These are phyloP conservation scores for Thrips palmi DNA, from an alignment of 1,140 invertebrate genomes.

Conservation along the genomic window DNA sequence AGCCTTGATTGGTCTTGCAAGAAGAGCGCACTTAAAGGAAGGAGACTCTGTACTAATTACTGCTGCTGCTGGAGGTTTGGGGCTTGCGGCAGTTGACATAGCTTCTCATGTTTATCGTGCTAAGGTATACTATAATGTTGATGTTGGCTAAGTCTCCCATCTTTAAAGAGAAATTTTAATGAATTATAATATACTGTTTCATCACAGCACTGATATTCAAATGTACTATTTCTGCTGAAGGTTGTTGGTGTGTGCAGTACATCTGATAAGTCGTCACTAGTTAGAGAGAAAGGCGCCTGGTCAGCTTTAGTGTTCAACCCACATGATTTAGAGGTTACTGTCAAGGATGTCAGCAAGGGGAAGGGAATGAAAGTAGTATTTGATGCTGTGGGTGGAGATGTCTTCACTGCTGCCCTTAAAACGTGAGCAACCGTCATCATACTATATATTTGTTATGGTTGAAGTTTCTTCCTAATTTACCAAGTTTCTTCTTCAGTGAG, in stretches of 20 bases:
- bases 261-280: conserved; percentile 30
- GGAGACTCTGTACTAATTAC: conserved; percentile 34
- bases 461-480: neutral
- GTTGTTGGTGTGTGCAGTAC: conserved; percentile 38
- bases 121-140: conserved; percentile 26
- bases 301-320: conserved; percentile 31
- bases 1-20: conserved; percentile 32
- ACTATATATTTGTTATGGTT: conserved; percentile 9
- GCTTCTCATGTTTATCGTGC: conserved; percentile 38
- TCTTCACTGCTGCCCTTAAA: conserved; percentile 30
- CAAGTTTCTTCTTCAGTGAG: neutral
- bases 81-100: conserved; percentile 39
- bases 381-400: conserved; percentile 34
- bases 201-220: conserved; percentile 8
- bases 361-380: conserved; percentile 36
- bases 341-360: conserved; percentile 31
- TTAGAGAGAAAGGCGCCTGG: conserved; percentile 37
- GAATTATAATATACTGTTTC: conserved; percentile 4
- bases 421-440: conserved; percentile 23
- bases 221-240: conserved; percentile 19
- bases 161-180: conserved; percentile 6
- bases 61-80: conserved; percentile 35
- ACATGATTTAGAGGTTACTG: conserved; percentile 29
- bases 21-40: conserved; percentile 29
- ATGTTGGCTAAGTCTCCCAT: neutral